phyloP scores from a whole-genome alignment of 2,113 vertebrate species.

The Gnathonemus longibarbis region DNA sequence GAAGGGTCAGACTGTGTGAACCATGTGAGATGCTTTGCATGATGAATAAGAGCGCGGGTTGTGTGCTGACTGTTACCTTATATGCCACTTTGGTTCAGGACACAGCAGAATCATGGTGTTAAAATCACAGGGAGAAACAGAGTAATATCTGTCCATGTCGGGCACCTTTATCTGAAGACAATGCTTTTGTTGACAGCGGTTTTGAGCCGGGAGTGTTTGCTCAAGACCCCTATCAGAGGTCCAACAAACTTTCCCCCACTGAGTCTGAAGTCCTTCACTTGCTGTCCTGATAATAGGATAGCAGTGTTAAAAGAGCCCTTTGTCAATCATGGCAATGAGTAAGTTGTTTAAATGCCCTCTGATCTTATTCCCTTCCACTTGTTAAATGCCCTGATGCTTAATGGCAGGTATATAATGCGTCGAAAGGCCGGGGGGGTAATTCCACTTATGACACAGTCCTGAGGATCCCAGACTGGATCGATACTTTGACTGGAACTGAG shows the following conservation, averaged over 20 bases:
- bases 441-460: slow-evolving; percentile 36
- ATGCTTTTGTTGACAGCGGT: neutral
- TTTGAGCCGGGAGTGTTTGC: neutral
- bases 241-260: neutral
- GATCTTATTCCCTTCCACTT: neutral
- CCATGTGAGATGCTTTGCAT: neutral
- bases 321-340: neutral
- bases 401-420: slow-evolving; percentile 51
- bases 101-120: neutral
- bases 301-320: neutral
- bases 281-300: neutral
- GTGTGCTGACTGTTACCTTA: neutral
- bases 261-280: neutral
- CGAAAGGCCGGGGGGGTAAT: slow-evolving; percentile 30
- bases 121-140: neutral
- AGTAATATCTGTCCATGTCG: neutral
- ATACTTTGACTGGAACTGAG: slow-evolving; percentile 45
- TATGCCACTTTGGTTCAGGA: neutral
- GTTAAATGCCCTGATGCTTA: slow-evolving; percentile 29
- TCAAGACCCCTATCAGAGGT: neutral
- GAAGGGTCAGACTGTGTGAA: neutral
- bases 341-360: neutral
- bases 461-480: slow-evolving; percentile 52
- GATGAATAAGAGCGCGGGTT: neutral
- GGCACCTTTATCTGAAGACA: neutral